Percentiles rank a stretch among this genome's conserved stretches.
Conservation (phyloP, 2,113 vertebrate genomes). For the Gambusia holbrooki region DNA sequence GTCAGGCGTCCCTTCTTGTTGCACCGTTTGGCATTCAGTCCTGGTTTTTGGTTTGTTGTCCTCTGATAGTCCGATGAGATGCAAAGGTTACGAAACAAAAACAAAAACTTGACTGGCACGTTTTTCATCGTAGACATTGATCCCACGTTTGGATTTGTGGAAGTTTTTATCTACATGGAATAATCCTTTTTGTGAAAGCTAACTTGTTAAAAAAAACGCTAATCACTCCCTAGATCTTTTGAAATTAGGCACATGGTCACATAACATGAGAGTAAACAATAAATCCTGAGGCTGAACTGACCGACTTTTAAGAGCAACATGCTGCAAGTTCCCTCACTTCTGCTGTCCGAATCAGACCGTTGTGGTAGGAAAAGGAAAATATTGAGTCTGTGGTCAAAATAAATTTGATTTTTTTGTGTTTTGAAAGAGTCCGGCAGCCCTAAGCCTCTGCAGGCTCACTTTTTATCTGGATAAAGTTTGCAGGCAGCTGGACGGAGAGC, state of each 20-base stretch:
- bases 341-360: conserved; percentile 54
- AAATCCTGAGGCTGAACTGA: conserved; percentile 67
- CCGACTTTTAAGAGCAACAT: conserved; percentile 60
- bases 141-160: conserved; percentile 59
- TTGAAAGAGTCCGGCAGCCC: conserved; percentile 19
- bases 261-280: conserved; percentile 76
- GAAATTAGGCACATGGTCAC: conserved; percentile 79
- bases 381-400: conserved; percentile 44
- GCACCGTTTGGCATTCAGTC: conserved; percentile 64
- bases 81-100: conserved; percentile 24
- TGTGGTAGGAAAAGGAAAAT: conserved; percentile 29
- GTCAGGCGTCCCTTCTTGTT: conserved; percentile 57
- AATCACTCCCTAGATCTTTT: conserved; percentile 67
- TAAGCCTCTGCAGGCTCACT: conserved; percentile 79
- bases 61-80: conserved; percentile 56
- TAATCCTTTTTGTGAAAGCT: conserved; percentile 41
- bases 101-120: conserved; percentile 75
- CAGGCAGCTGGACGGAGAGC: conserved; percentile 70
- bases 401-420: conserved; percentile 31
- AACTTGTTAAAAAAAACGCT: conserved; percentile 33
- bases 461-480: conserved; percentile 84
- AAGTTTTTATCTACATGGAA: conserved; percentile 33
- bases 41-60: conserved; percentile 59
- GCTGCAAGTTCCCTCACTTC: conserved; percentile 56
- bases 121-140: conserved; percentile 59